Evolutionary conservation across 2,797 vertebrate species (phyloP).

Genomic region (Lacerta viridis): DNA sequence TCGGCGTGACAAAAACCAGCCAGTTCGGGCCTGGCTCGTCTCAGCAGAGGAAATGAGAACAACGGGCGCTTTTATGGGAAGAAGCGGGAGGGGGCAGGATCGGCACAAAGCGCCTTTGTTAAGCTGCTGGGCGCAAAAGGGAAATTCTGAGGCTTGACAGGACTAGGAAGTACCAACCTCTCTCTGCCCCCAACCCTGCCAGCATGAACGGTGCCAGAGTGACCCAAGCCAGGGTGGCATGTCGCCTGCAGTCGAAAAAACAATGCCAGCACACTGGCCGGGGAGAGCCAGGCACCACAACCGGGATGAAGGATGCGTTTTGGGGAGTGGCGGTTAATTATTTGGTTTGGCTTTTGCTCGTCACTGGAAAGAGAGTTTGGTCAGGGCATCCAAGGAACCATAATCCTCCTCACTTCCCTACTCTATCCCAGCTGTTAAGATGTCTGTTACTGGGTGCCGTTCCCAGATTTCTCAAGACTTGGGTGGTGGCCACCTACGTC

Average conservation of each 20-base stretch:
- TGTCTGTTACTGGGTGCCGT: too few species aligned
- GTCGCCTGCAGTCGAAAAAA: background rate
- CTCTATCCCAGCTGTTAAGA: background rate
- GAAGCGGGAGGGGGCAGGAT: background rate
- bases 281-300: background rate
- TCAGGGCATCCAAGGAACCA: too few species aligned
- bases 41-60: background rate
- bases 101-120: background rate
- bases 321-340: background rate
- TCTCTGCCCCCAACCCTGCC: too few species aligned
- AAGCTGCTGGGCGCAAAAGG: background rate
- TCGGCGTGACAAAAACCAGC: background rate
- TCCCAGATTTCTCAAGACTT: too few species aligned
- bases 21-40: background rate
- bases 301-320: background rate
- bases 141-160: background rate
- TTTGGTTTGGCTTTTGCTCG: too few species aligned
- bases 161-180: background rate
- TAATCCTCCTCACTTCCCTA: background rate
- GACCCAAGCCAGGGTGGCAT: too few species aligned
- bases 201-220: background rate
- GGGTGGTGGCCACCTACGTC: too few species aligned
- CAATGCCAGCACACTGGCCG: background rate
- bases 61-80: background rate
- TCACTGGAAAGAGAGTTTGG: too few species aligned